phyloP scores from a whole-genome alignment of 2,113 vertebrate genomes.

The Platysternon megacephalum region DNA sequence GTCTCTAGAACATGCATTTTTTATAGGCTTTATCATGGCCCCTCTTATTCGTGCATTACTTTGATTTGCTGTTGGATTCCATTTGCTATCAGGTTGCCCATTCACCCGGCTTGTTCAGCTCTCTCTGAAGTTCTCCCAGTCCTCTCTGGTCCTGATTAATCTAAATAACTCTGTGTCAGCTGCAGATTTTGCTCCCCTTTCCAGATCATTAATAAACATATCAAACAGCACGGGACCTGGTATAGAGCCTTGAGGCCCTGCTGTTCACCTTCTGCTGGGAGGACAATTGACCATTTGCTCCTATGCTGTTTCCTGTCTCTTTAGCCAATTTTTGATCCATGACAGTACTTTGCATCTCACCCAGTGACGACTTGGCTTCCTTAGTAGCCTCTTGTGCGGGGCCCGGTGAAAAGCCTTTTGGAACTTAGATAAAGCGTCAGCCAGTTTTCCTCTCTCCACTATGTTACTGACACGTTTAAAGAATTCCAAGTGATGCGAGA shows the following conservation, averaged over 20 bases:
- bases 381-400: neutral
- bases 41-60: neutral
- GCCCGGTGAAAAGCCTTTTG: neutral
- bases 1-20: neutral
- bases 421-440: neutral
- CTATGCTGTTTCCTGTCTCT: neutral
- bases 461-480: neutral
- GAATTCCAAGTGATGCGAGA: neutral
- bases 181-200: neutral
- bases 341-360: neutral
- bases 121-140: neutral
- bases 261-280: too few species aligned
- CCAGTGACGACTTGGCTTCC: neutral
- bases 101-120: neutral
- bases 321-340: neutral
- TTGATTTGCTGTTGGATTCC: too few species aligned
- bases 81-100: neutral
- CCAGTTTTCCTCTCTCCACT: neutral
- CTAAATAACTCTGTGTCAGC: neutral
- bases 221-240: neutral
- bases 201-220: neutral
- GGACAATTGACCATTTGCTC: neutral
- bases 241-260: neutral
- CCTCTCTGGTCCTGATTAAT: neutral
- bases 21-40: neutral